Base-by-base conservation (phyloP, 64 coral and sea anemone genomes). In the Exaiptasia diaphana region DNA sequence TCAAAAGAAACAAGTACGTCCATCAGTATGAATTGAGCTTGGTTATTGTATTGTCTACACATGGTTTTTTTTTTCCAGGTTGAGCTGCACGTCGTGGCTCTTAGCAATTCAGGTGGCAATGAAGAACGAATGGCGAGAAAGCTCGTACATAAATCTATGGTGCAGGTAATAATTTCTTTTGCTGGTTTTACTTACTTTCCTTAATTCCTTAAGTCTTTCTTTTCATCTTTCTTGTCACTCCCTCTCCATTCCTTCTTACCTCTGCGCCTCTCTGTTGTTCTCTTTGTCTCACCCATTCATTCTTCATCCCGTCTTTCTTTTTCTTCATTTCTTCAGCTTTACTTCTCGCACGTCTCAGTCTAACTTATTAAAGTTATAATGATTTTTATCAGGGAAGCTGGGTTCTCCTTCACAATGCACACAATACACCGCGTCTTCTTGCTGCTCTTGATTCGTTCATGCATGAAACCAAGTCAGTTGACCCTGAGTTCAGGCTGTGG, bases 381-480 rank as follows among this genome's bases (percentile, higher is more conserved):
- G 30, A 40, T 9, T 38, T 64, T 15, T 71, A 17, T n/a, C 24
- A 99, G 95, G 95, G 95, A 71, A 58, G 79, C 59, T 99, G 95
- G 95, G 90, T 99, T 12, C 84, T 99, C 8, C 48, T 99, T n/a
- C 95, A 93, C 41, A 88, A 99, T 52, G 95, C 89, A 8, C 95
- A 99, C 21, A 99, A 99, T 38, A 64, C 89, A 30, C 85, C 79
- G 42, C 90, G 90, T 21, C 60, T 99, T 20, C 73, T 99, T 29
- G 76, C 72, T 4, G 80, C 80, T 27, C 58, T 99, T 8, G 95
- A 99, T 54, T 92, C 95, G 4, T 82, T 99, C 36, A 79, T 99
- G 28, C 74, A 83, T 3, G 95, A 99, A 32, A 85, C 84, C 12
- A 99, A 99, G 67, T 73, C 90, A 50, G 68, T 89, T 4, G 95